phyloP scores from a whole-genome alignment of 2,797 vertebrate genomes.

The Characodon lateralis region DNA sequence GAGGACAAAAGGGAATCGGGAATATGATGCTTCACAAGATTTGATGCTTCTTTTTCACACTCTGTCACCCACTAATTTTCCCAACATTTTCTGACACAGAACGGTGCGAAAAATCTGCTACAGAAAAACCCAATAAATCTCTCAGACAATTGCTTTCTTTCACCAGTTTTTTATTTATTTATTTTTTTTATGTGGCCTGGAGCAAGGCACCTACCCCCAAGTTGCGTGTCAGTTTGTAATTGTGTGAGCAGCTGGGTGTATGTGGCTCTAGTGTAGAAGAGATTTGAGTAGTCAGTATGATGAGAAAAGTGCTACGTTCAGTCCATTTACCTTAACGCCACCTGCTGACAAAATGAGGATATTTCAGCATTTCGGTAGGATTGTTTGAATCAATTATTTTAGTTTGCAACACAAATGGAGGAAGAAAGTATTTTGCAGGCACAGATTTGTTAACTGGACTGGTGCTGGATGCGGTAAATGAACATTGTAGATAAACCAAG shows the following conservation, averaged over 20 bases:
- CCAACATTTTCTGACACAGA: background rate
- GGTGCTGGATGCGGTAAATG: background rate
- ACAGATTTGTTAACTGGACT: background rate
- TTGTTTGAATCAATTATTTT: background rate
- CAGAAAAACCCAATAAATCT: conserved; percentile 3
- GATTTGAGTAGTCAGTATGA: background rate
- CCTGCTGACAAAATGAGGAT: background rate
- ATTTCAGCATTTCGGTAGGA: background rate
- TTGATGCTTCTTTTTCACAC: background rate
- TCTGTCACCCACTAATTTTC: background rate
- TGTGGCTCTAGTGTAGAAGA: background rate
- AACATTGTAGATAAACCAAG: background rate
- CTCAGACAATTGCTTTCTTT: background rate
- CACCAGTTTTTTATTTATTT: background rate
- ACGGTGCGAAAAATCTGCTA: background rate
- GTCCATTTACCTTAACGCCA: background rate
- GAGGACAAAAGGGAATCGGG: background rate
- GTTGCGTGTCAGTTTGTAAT: background rate
- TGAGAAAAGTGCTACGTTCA: background rate
- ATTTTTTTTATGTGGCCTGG: background rate
- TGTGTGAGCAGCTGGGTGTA: conserved; percentile 1
- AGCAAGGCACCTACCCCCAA: background rate
- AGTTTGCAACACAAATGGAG: too few species aligned
- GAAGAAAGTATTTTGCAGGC: background rate
- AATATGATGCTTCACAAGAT: background rate